Evolutionary conservation across 1,140 invertebrate genomes (phyloP), one percentile per base, ranked within the genome.

Genomic region (Aethina tumida): DNA sequence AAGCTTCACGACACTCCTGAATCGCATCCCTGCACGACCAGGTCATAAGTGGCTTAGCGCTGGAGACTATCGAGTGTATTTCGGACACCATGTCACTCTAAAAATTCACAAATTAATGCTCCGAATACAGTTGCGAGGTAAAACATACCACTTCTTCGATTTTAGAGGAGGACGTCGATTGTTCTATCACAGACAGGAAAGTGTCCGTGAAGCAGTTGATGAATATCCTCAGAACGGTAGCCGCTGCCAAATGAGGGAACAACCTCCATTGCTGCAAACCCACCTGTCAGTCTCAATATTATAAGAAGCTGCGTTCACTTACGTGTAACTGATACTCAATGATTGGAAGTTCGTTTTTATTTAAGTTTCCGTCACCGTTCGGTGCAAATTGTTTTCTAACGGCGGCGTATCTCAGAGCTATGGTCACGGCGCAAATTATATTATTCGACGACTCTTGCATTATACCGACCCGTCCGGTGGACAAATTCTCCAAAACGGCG

Each of bases 301-400:
- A 1, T 1, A 14, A 8, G 5, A 10, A 14, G n/a, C 3, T 2
- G 3, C 3, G n/a, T 3, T 31, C 34, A 66, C 70, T 68, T 51
- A 81, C 75, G 61, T 89, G 88, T 37, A 91, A 65, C 58, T 86
- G 89, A 70, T 97, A 97, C 62, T 96, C 90, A 36, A 97, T 68
- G 27, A 96, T 81, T 14, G 90, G 77, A 38, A 80, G 69, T 66
- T 94, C 88, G 19, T 41, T 22, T 12, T 39, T 32, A 10, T 46
- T 45, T 10, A 33, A 27, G 34, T 70, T 68, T 37, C 70, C 70
- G 17, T 70, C 61, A 4, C 69, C 61, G 12, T 74, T 65, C 4
- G 75, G 74, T 3, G 86, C 86, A 64, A 96, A 97, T 66, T 97
- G 94, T 60, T 74, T 81, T 31, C 94, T 69, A 1, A 84, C 79